Conservation (phyloP, 2,113 vertebrate genomes). For the Hippocampus abdominalis region DNA sequence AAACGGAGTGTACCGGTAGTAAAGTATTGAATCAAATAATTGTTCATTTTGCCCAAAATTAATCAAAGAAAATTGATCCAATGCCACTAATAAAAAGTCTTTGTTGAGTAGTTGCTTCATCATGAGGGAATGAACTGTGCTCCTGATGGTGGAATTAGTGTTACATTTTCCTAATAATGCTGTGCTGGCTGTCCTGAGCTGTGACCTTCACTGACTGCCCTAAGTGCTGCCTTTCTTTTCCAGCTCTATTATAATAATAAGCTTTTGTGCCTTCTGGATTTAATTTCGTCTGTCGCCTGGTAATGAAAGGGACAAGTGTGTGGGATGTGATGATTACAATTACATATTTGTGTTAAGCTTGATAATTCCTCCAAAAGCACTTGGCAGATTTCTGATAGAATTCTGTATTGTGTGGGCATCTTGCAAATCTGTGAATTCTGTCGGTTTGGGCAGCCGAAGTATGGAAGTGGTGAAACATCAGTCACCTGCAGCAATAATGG, state of each 20-base stretch:
- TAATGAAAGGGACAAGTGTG: neutral
- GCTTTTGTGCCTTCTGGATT: neutral
- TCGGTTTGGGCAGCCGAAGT: neutral
- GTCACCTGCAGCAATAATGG: constrained; percentile 2
- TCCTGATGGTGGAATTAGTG: neutral
- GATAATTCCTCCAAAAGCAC: constrained; percentile 2
- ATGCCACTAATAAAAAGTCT: neutral
- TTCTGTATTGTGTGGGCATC: neutral
- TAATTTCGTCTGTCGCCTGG: neutral
- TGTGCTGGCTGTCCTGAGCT: constrained; percentile 2
- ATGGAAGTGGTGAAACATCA: neutral
- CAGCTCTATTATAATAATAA: neutral
- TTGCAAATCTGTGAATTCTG: neutral
- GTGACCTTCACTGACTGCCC: constrained; percentile 14
- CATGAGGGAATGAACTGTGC: neutral
- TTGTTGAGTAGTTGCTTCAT: neutral
- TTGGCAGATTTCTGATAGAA: constrained; percentile 1
- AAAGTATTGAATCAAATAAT: neutral
- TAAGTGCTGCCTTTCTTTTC: constrained; percentile 19
- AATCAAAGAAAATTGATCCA: neutral
- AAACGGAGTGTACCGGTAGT: neutral
- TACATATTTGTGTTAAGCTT: neutral
- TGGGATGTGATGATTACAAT: neutral
- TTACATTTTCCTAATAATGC: neutral
- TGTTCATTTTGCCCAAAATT: neutral